Percentiles rank a stretch among this genome's conserved stretches.
Evolutionary conservation across 2,113 vertebrate genomes (phyloP).

Genomic region (Cynocephalus volans): DNA sequence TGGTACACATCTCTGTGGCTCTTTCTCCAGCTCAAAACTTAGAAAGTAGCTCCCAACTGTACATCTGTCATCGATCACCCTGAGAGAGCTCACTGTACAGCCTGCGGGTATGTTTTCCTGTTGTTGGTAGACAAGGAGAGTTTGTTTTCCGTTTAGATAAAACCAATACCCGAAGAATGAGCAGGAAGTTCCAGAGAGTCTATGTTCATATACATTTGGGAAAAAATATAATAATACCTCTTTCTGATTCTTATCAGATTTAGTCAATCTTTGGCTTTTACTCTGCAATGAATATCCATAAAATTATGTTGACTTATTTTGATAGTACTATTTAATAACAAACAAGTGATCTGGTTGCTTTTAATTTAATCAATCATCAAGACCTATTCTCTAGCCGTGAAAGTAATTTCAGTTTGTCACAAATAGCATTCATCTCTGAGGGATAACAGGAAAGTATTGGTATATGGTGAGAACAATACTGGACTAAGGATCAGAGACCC

Average conservation of each 20-base stretch:
- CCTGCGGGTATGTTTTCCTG: conserved; percentile 82
- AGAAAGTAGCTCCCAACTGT: conserved; percentile 84
- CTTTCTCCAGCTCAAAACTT: conserved; percentile 73
- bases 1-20: conserved; percentile 75
- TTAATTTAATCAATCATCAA: conserved; percentile 52
- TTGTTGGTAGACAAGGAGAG: conserved; percentile 73
- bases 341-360: conserved; percentile 36
- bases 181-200: conserved; percentile 16
- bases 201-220: background rate
- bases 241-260: background rate
- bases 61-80: conserved; percentile 86
- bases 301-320: background rate
- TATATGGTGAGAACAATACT: background rate
- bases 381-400: background rate
- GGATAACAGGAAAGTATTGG: background rate
- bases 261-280: conserved; percentile 34
- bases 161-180: conserved; percentile 53
- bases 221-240: background rate
- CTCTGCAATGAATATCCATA: background rate
- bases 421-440: background rate
- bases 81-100: conserved; percentile 70
- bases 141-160: conserved; percentile 79
- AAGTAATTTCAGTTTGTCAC: background rate
- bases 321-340: conserved; percentile 37
- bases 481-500: background rate